Evolutionary conservation across 2,888 invertebrate species (phyloP), one percentile per base, ranked within the genome.

Genomic region (Anoplius nigerrimus): DNA sequence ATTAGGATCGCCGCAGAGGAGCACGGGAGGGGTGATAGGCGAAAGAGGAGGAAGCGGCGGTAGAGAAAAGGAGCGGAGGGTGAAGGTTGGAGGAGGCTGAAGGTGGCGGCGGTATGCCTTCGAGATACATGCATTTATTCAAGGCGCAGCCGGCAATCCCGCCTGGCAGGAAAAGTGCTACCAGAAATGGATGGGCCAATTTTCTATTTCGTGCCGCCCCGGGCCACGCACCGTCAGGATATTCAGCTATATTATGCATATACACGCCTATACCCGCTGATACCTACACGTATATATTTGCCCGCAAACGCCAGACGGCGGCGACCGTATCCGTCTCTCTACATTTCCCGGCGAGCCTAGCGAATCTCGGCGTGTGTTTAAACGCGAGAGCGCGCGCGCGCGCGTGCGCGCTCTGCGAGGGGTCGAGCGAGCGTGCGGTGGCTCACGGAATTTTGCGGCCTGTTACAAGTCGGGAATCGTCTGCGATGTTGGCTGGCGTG

Each of bases 101-200:
- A 34, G 34, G 34, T 34, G 34, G 58, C 66, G 74, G 67, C 66
- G 74, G 67, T 64, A 71, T 71, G 76, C 76, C 76, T 77, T 79
- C 75, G 77, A 83, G 82, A 82, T 82, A 81, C 82, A 77, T 84
- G 79, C 79, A 85, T 85, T 86, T 86, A 85, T 85, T 86, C 86
- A 83, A 81, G 80, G 75, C 75, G 78, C 72, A 62, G 72, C 74
- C 72, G 70, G 82, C 81, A 81, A 82, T 83, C 75, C 79, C 71
- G 72, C 66, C 70, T 78, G 82, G 78, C 79, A 76, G 81, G 73
- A 80, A 76, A 82, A 81, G 81, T 82, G 81, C 82, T 74, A 78
- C 79, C 78, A 80, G 82, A 84, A 86, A 86, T 84, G 77, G 83
- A 86, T 86, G 84, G 82, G 85, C 83, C 84, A 87, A 87, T 87